Percentiles rank a stretch among this genome's conserved stretches.
phyloP scores from a whole-genome alignment of 1,140 invertebrate genomes.

The Gonatopus flavifemur region DNA sequence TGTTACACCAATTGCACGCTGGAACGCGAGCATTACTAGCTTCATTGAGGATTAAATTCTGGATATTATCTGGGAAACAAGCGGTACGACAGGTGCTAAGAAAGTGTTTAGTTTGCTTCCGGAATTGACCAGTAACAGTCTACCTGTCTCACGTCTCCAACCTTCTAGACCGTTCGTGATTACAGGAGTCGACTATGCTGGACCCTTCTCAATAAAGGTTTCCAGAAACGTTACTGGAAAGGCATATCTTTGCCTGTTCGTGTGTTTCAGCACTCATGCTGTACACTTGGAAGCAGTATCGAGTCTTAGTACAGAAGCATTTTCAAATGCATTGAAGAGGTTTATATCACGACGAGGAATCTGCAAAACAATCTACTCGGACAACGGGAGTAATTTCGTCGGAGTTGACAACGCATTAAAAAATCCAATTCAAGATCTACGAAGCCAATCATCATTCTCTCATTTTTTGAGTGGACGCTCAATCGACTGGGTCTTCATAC shows the following conservation, averaged over 20 bases:
- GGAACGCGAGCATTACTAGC: too few relatives aligned
- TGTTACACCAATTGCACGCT: too few relatives aligned
- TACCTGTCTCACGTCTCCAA: constrained; percentile 28
- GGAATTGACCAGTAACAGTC: too few relatives aligned
- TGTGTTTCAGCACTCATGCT: constrained; percentile 29
- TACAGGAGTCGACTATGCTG: constrained; percentile 38
- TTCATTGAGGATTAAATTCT: too few relatives aligned
- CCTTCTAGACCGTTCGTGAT: constrained; percentile 30
- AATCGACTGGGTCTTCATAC: constrained; percentile 9
- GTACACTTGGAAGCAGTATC: constrained; percentile 36
- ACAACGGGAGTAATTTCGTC: constrained; percentile 30
- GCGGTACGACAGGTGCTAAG: too few relatives aligned
- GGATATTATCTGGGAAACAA: too few relatives aligned
- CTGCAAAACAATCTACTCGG: constrained; percentile 1
- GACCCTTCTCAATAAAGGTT: constrained; percentile 22
- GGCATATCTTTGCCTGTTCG: constrained; percentile 35
- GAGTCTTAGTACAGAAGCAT: constrained; percentile 30
- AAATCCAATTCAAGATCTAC: not conserved
- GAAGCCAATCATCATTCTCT: not conserved
- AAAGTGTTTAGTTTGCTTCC: too few relatives aligned
- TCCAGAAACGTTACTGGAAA: too few relatives aligned
- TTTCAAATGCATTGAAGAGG: constrained; percentile 31
- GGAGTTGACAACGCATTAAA: constrained; percentile 10
- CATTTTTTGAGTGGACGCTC: not conserved
- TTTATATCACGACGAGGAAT: constrained; percentile 30